Conservation (phyloP, 2,888 invertebrate genomes). For the Aporophyla nigra region DNA sequence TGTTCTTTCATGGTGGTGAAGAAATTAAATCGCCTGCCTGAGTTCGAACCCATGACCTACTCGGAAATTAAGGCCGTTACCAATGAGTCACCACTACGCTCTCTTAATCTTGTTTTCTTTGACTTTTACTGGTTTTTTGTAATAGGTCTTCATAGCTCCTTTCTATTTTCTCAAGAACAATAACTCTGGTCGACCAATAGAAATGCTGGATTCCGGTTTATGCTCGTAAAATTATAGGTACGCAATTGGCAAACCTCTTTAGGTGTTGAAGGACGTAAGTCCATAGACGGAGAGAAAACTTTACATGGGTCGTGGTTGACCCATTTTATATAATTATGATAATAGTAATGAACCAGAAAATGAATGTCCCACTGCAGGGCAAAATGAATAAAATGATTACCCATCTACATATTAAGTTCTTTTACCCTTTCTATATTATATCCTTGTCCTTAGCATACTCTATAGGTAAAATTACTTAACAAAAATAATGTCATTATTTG, state of each 20-base stretch:
- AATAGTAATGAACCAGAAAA: background rate
- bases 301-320: too few species aligned
- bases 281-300: background rate
- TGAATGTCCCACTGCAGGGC: background rate
- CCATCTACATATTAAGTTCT: background rate
- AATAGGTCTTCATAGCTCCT: background rate
- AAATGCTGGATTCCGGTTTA: background rate
- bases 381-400: background rate
- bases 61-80: too few species aligned
- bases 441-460: background rate
- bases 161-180: background rate
- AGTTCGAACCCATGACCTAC: too few species aligned
- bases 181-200: background rate
- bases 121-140: background rate
- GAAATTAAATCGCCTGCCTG: too few species aligned
- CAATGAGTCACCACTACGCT: too few species aligned
- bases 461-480: slow-evolving; percentile 17
- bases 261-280: too few species aligned
- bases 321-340: background rate
- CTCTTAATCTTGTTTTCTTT: background rate
- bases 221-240: background rate
- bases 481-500: slow-evolving; percentile 52
- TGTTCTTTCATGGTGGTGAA: too few species aligned
- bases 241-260: background rate
- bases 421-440: background rate